These are phyloP conservation scores for Clepsis dumicolana DNA, from an alignment of 2,888 invertebrate species.

Conservation along the genomic window DNA sequence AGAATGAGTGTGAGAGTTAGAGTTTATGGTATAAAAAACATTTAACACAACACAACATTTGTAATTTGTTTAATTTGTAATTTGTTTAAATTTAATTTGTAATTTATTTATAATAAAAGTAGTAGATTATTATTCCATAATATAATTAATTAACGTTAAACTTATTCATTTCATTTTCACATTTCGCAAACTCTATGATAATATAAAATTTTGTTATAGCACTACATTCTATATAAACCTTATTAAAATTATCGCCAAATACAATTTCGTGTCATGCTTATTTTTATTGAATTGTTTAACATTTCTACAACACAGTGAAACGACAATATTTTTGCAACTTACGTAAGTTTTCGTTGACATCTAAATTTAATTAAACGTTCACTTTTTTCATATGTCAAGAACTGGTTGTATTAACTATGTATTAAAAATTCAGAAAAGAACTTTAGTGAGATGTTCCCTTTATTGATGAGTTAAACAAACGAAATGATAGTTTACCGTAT, in stretches of 20 bases:
- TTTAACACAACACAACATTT: too few relatives aligned
- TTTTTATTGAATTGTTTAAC: not conserved
- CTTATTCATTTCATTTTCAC: too few relatives aligned
- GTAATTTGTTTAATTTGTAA: too few relatives aligned
- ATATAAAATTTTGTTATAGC: too few relatives aligned
- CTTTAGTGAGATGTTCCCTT: not conserved
- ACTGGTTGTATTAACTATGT: not conserved
- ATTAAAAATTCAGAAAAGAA: not conserved
- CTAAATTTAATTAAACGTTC: conserved; percentile 28
- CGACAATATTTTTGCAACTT: not conserved
- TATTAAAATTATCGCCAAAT: not conserved
- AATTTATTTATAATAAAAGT: too few relatives aligned
- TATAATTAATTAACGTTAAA: too few relatives aligned
- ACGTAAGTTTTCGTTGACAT: conserved; percentile 28
- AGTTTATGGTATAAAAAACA: too few relatives aligned
- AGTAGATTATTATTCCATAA: too few relatives aligned
- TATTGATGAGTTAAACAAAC: not conserved
- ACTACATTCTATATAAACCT: too few relatives aligned
- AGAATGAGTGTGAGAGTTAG: too few relatives aligned
- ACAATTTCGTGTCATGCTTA: not conserved
- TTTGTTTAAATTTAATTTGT: too few relatives aligned
- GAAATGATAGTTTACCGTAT: not conserved
- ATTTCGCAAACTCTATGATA: too few relatives aligned
- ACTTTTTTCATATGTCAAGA: not conserved
- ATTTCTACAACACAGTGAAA: not conserved